phyloP scores from a whole-genome alignment of 1,140 invertebrate genomes.

The Drosophila lini region DNA sequence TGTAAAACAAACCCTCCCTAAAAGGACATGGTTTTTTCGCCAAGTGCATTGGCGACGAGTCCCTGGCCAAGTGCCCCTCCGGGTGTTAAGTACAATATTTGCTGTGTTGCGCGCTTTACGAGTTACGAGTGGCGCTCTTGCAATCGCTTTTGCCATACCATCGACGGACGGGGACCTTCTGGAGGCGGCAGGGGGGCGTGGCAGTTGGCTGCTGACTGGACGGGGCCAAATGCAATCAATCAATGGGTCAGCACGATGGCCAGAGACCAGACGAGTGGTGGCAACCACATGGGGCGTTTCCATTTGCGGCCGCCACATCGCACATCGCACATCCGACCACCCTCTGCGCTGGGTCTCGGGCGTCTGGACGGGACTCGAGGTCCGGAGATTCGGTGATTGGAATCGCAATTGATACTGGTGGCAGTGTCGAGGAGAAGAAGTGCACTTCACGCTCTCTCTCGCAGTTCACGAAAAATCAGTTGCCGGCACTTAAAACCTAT shows the following conservation, averaged over 20 bases:
- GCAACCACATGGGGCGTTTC: slow-evolving; percentile 81
- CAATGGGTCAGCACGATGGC: slow-evolving; percentile 77
- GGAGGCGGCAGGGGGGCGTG: slow-evolving; percentile 31
- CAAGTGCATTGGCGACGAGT: slow-evolving; percentile 16
- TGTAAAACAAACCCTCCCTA: neutral
- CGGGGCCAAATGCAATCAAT: slow-evolving; percentile 76
- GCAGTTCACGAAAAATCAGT: slow-evolving; percentile 59
- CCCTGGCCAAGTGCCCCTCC: slow-evolving; percentile 59
- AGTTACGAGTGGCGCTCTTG: slow-evolving; percentile 65
- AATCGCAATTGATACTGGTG: slow-evolving; percentile 14
- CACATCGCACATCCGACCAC: slow-evolving; percentile 62
- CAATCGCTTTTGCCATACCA: slow-evolving; percentile 31
- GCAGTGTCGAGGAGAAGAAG: slow-evolving; percentile 16
- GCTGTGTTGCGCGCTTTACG: slow-evolving; percentile 72
- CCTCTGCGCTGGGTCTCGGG: slow-evolving; percentile 42
- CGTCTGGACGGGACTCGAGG: slow-evolving; percentile 15
- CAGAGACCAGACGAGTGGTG: slow-evolving; percentile 52
- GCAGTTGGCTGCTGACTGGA: slow-evolving; percentile 29
- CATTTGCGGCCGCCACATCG: slow-evolving; percentile 70
- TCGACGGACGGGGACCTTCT: neutral
- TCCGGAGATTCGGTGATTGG: slow-evolving; percentile 22
- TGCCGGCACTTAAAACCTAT: slow-evolving; percentile 79
- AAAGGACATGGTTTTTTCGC: neutral
- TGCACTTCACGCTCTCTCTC: slow-evolving; percentile 51
- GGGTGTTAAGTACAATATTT: slow-evolving; percentile 81